phyloP scores from a whole-genome alignment of 2,113 vertebrate genomes.

The Tachycineta bicolor region DNA sequence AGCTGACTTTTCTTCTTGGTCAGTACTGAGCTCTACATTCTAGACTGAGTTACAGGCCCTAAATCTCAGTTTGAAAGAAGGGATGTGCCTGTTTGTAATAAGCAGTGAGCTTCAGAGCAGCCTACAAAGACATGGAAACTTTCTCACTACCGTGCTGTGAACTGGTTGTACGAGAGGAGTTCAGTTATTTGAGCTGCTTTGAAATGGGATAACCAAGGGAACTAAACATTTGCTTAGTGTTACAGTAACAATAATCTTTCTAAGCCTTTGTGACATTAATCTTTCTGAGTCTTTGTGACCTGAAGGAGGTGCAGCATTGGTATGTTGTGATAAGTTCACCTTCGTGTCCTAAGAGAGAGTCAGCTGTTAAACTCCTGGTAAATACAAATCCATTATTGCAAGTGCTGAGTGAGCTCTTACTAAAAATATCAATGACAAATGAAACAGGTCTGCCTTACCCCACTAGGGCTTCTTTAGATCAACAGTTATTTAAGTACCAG shows the following conservation, averaged over 20 bases:
- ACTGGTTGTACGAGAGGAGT: background rate
- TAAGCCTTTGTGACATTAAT: background rate
- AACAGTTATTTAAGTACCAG: background rate
- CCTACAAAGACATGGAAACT: background rate
- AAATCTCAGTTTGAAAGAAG: background rate
- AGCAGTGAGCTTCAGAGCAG: background rate
- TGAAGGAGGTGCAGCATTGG: background rate
- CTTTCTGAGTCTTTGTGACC: background rate
- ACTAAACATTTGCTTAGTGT: background rate
- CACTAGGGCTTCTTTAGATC: background rate
- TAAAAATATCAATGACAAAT: background rate
- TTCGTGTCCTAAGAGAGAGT: background rate
- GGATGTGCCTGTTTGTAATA: background rate
- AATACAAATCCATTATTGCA: background rate
- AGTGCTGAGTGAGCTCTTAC: background rate
- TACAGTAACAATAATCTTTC: background rate
- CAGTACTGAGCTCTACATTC: background rate
- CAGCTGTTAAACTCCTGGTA: background rate
- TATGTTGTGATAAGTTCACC: background rate
- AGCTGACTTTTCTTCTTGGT: background rate
- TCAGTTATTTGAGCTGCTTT: background rate
- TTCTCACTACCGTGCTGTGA: background rate
- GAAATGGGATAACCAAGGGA: background rate
- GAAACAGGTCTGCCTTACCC: background rate
- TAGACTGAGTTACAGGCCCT: background rate